Percentiles rank a stretch among this genome's conserved stretches.
These are phyloP conservation scores for Clarias magur DNA, from an alignment of 2,113 vertebrate species.

Conservation along the genomic window DNA sequence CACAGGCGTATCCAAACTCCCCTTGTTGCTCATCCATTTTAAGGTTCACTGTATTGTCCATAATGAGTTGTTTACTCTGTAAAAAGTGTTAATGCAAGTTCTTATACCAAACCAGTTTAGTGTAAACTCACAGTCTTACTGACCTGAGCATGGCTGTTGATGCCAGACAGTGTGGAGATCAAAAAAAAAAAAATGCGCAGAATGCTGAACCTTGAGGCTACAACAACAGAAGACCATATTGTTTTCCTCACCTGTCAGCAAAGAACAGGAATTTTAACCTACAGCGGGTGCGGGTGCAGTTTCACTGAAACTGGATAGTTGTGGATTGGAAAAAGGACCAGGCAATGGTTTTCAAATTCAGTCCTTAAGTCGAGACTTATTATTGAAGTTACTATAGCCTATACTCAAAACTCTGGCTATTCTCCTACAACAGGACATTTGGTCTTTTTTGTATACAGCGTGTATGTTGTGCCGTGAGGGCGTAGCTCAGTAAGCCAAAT, in stretches of 20 bases:
- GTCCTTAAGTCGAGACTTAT: neutral
- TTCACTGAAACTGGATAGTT: neutral
- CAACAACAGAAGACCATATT: neutral
- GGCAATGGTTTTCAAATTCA: neutral
- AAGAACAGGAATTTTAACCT: neutral
- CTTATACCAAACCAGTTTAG: no score
- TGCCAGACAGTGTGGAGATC: neutral
- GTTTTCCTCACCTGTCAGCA: neutral
- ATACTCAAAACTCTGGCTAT: neutral
- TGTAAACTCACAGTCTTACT: no score
- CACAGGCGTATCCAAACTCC: no score
- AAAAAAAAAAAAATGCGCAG: neutral
- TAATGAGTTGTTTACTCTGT: no score
- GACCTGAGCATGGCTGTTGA: neutral
- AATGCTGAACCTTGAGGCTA: neutral
- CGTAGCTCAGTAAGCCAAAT: neutral
- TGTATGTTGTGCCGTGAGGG: neutral
- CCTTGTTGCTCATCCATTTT: no score
- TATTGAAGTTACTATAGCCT: neutral
- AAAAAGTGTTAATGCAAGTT: no score
- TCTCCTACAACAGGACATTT: neutral
- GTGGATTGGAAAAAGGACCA: neutral
- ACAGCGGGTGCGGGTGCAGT: neutral
- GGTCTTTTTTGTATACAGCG: neutral
- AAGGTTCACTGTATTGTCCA: no score